These are phyloP conservation scores for Podilymbus podiceps DNA, from an alignment of 2,113 vertebrate species.

Conservation along the genomic window DNA sequence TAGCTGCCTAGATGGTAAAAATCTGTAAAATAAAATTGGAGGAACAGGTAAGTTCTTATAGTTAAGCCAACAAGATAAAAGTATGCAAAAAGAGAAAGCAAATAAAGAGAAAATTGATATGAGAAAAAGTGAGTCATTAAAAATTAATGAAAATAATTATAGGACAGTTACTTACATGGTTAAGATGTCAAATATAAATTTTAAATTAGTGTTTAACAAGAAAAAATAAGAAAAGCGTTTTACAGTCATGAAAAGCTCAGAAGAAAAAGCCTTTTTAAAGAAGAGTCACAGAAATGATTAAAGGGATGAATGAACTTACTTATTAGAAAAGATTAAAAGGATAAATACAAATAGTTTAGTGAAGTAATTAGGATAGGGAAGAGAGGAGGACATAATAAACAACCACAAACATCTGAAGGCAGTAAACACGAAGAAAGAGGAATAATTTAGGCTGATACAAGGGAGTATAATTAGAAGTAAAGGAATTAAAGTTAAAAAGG, in stretches of 20 bases:
- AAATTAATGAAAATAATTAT: background rate
- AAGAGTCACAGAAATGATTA: background rate
- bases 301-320: background rate
- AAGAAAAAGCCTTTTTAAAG: background rate
- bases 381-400: background rate
- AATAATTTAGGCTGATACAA: background rate
- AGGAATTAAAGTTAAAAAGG: background rate
- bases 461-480: background rate
- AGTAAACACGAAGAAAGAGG: background rate
- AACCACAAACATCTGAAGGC: slow-evolving; percentile 3
- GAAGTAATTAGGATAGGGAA: slow-evolving; percentile 22
- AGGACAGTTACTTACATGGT: background rate
- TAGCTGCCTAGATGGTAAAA: background rate
- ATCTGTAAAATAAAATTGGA: background rate
- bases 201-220: background rate
- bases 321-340: slow-evolving; percentile 52
- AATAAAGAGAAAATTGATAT: background rate
- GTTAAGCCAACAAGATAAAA: background rate
- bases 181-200: background rate
- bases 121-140: background rate
- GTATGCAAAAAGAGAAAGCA: background rate
- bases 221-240: background rate
- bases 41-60: background rate
- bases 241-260: background rate
- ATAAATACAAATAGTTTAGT: slow-evolving; percentile 43